Evolutionary conservation across 2,797 vertebrate genomes (phyloP).

Genomic region (Poeciliopsis turneri): DNA sequence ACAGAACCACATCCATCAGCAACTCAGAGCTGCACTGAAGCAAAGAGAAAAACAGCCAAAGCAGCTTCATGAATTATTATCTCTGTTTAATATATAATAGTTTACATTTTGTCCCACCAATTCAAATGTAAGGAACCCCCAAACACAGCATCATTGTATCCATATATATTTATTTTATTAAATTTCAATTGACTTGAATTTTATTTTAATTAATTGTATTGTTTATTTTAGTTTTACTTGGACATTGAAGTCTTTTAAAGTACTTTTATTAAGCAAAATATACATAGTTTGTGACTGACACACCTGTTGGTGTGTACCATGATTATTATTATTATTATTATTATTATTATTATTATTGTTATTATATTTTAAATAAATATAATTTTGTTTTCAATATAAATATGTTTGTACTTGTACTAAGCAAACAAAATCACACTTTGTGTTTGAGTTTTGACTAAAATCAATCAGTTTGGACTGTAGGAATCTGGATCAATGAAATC

Average conservation of each 20-base stretch:
- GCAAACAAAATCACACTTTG: too few relatives aligned
- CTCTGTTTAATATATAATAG: constrained; percentile 17
- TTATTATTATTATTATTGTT: not conserved
- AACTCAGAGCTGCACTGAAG: not conserved
- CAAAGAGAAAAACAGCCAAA: constrained; percentile 17
- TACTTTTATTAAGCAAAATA: too few relatives aligned
- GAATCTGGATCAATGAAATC: too few relatives aligned
- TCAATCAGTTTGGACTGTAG: too few relatives aligned
- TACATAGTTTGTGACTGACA: too few relatives aligned
- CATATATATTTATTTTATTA: not conserved
- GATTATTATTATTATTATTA: not conserved
- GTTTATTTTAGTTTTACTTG: too few relatives aligned
- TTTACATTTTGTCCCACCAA: constrained; percentile 6
- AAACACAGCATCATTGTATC: not conserved
- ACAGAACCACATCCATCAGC: constrained; percentile 15
- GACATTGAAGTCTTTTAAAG: too few relatives aligned
- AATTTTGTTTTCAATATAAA: too few relatives aligned
- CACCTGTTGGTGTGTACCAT: too few relatives aligned
- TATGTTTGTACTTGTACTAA: too few relatives aligned
- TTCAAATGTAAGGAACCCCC: not conserved
- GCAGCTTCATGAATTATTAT: constrained; percentile 24
- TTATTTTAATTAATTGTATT: not conserved
- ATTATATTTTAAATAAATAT: too few relatives aligned
- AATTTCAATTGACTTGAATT: not conserved
- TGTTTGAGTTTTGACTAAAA: too few relatives aligned